Base-by-base conservation (phyloP, 2,888 invertebrate species). In the Timema podura region DNA sequence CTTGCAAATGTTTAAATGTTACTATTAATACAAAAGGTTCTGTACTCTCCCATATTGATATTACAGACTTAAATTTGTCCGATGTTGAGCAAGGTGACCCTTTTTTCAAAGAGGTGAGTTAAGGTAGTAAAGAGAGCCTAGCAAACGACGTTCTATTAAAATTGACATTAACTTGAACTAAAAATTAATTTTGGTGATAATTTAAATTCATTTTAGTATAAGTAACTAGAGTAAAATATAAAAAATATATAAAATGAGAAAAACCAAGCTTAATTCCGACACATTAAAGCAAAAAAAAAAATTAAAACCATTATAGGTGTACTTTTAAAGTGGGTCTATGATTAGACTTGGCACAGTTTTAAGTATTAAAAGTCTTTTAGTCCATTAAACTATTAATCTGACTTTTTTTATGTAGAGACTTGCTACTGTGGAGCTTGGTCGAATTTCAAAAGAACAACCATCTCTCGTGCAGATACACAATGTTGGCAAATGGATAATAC, bases 1-100 rank as follows among this genome's bases (percentile, higher is more conserved):
- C 89, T 78, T 92, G 92, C 83, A 89, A 90, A 84, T 92, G 92
- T 82, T 82, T 91, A 78, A 92, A 92, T 83, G 85, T 91, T 77
- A 83, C 84, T 76, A 84, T 90, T 76, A 87, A 87, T 81, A 83
- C 87, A 78, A 86, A 86, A 78, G 84, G 84, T 80, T 79, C 82
- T 75, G 81, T 83, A 77, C 83, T 87, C 78, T 84, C 84, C 77
- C 83, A 84, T 79, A 81, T 86, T 78, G 85, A 85, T 78, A 79
- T 84, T 76, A 84, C 83, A 75, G 84, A 84, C 78, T 80, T 88
- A 78, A 84, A 85, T 77, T 79, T 89, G 78, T 82, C 84, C 78
- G 81, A 83, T 74, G 80, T 81, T 76, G 89, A 89, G 82, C 84
- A 84, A 81, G 84, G 84, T 79, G 87, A 89, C 82, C 81, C 80